Evolutionary conservation across 2,888 invertebrate species (phyloP), one percentile per base, ranked within the genome.

Genomic region (Cremastobaeus sp.): DNA sequence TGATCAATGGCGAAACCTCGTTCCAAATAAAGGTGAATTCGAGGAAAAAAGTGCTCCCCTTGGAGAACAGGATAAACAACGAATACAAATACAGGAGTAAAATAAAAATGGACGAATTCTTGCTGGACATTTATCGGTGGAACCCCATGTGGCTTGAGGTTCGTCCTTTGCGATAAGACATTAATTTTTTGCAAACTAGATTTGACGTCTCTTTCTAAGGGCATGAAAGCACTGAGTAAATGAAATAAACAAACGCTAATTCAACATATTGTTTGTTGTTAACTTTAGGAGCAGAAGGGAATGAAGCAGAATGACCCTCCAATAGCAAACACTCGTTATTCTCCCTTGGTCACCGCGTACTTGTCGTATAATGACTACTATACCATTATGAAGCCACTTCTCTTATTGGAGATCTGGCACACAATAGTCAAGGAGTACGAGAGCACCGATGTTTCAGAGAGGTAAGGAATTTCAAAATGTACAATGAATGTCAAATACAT

Each of bases 81-180:
- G 86, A 84, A 3, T 32, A 64, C 25, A 64, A 32, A 6, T 21
- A 35, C 6, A 41, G 15, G 6, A 12, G 30, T 3, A 37, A 17
- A 12, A 11, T 35, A 2, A 32, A 11, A 28, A 65, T 65, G 4
- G 83, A 86, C 73, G 86, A 90, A 37, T 90, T 91, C 8, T 84
- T 92, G 18, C 86, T 89, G 73, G 89, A 89, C 73, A 90, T 93
- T 74, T 88, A 93, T 3, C 79, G 59, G 1, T 94, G 93, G 94
- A 91, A 91, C 79, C 91, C 92, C 5, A 88, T 89, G 18, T 94
- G 93, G 93, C 82, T 94, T 1, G 85, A 90, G 69, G 85, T 85
- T 34, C 34, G 48, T 47, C 17, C 1, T 12, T 41, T 30, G 4
- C 4, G 25, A 25, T 25, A 25, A 25, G 4, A 25, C 25, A n/a